Percentiles rank a stretch among this genome's conserved stretches.
phyloP scores from a whole-genome alignment of 2,888 invertebrate genomes.

The Endotricha flammealis region DNA sequence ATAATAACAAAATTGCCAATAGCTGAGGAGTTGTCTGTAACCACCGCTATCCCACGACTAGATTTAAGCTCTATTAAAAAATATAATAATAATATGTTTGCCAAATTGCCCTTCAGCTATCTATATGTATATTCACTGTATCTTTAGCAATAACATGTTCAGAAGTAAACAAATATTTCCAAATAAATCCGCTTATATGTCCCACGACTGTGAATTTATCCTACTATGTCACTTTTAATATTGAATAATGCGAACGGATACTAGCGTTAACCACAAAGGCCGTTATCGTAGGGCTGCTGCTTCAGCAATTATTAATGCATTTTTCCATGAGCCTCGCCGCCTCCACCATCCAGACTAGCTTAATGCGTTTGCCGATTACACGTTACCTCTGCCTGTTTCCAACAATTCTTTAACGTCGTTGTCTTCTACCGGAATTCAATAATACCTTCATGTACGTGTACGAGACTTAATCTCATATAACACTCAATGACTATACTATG shows the following conservation, averaged over 20 bases:
- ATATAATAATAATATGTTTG: too few relatives aligned
- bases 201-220: too few relatives aligned
- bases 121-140: too few relatives aligned
- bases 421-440: background rate
- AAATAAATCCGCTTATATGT: too few relatives aligned
- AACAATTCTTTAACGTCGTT: slow-evolving; percentile 32
- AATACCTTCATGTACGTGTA: background rate
- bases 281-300: slow-evolving; percentile 30
- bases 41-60: too few relatives aligned
- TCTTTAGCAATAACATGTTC: too few relatives aligned
- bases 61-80: too few relatives aligned
- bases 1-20: too few relatives aligned
- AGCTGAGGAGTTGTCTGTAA: too few relatives aligned
- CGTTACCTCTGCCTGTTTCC: slow-evolving; percentile 44
- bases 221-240: slow-evolving; percentile 21
- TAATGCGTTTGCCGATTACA: slow-evolving; percentile 65
- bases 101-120: too few relatives aligned
- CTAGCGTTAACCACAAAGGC: slow-evolving; percentile 37
- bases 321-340: slow-evolving; percentile 44
- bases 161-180: too few relatives aligned
- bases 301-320: slow-evolving; percentile 56
- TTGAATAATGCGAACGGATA: slow-evolving; percentile 21
- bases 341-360: slow-evolving; percentile 37
- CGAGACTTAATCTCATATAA: background rate
- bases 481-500: background rate